Evolutionary conservation across 2,113 vertebrate genomes (phyloP), one percentile per base, ranked within the genome.

Genomic region (Oryzias woworae): DNA sequence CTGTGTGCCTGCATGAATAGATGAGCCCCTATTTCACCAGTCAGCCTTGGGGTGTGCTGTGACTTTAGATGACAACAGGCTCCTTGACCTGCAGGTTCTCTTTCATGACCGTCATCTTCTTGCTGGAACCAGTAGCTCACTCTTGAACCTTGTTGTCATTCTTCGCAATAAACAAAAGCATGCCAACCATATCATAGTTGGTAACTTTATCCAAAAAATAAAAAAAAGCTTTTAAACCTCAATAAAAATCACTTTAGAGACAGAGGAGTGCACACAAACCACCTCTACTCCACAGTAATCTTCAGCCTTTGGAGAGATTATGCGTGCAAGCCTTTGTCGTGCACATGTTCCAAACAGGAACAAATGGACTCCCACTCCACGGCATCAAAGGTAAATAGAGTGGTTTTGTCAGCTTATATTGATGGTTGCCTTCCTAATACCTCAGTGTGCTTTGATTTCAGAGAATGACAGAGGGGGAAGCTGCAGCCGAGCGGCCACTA

Each of bases 61-160:
- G 74, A 80, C 85, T 88, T 82, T 82, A 77, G 84, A 85, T 79
- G 82, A 85, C 88, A 88, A 69, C 78, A 51, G 71, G 63, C 75
- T 75, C 81, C 53, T 62, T 80, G 68, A 93, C 85, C 84, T 85
- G 71, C 79, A 81, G 65, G 62, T 76, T 69, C 76, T 68, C 54
- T 0, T 0, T 80, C 82, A 83, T 66, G 81, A 66, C 72, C 77
- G 80, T 72, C 65, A 68, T 62, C 71, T 68, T 55, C 68, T 57
- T 13, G 46, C 80, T 46, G 77, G 55, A 80, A 62, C 80, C 82
- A 56, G 57, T 64, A 62, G 66, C 64, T 60, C 69, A 31, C 76
- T 72, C 63, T 18, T 64, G 45, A 58, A 77, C 58, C 66, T 73
- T 7, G 57, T 41, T 63, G 62, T 58, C 50, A 48, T 48, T 45